A percentile compares a stretch with the other conserved stretches of the same genome.
Conservation (phyloP, 2,113 vertebrate genomes). For the Larimichthys crocea region DNA sequence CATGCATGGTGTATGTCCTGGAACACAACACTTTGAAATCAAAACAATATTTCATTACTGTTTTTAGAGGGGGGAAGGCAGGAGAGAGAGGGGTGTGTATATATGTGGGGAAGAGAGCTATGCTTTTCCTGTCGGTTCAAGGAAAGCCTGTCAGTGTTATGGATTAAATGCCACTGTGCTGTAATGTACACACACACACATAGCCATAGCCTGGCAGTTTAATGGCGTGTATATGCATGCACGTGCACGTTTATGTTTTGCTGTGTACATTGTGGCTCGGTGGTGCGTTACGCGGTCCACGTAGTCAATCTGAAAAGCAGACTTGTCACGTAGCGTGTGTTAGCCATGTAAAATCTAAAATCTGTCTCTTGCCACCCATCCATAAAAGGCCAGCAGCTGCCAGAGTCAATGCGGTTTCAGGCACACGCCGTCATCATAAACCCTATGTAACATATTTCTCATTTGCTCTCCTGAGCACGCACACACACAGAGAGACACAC, state of each 20-base stretch:
- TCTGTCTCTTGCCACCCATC: conserved; percentile 50
- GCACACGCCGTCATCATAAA: conserved; percentile 71
- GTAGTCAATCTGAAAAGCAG: conserved; percentile 45
- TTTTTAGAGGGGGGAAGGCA: neutral
- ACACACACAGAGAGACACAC: neutral
- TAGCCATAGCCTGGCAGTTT: conserved; percentile 57
- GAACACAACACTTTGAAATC: conserved; percentile 42
- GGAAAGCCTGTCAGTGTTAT: conserved; percentile 65
- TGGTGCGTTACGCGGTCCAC: conserved; percentile 20
- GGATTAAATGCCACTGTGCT: conserved; percentile 64
- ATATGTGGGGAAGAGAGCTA: conserved; percentile 48
- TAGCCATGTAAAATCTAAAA: conserved; percentile 60
- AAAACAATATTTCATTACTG: conserved; percentile 35
- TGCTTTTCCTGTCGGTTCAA: conserved; percentile 63
- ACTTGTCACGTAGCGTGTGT: conserved; percentile 26
- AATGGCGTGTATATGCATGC: conserved; percentile 43
- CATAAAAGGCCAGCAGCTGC: conserved; percentile 65
- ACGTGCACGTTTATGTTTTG: neutral
- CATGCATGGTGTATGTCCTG: conserved; percentile 28
- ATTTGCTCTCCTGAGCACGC: conserved; percentile 69
- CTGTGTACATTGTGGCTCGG: neutral
- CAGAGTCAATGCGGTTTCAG: conserved; percentile 50
- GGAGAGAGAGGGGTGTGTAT: conserved; percentile 1
- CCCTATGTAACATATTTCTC: conserved; percentile 77
- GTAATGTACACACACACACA: conserved; percentile 5